Base-by-base conservation (phyloP, 2,113 vertebrate species). In the Mustela nigripes region DNA sequence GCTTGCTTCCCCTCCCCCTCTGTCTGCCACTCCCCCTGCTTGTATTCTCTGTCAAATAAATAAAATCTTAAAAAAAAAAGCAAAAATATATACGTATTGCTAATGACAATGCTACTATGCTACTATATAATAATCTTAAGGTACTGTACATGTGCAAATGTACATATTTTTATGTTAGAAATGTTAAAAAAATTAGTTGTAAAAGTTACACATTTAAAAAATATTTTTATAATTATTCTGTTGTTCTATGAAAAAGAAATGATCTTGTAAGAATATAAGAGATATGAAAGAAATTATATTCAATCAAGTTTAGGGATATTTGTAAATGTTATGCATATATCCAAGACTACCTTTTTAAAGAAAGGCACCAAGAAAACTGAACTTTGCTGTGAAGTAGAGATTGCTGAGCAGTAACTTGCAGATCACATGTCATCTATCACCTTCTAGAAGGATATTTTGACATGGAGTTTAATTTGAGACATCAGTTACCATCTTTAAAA, bases 401-500 rank as follows among this genome's bases (percentile, higher is more conserved):
- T n/a, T 92, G 21, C 45, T 76, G 19, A 80, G 50, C 2, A 94
- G 14, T 78, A 76, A 62, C n/a, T 69, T 97, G n/a, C 3, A 50
- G 9, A 71, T 60, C 28, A 84, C 53, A 6, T 84, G 62, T 95
- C 79, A 84, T 60, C 22, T 24, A 65, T 83, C 62, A 92, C 96
- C 60, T 65, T 82, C 31, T 87, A 76, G 56, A 62, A 83, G 48
- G 22, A 39, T 53, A 89, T 84, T 96, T 96, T 92, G 94, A 76
- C 56, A 50, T 69, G 48, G 93, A 31, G 12, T 79, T 94, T 96
- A 97, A 96, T 96, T 89, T 87, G n/a, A 97, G 42, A 67, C 58
- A 83, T 94, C 73, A 89, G 31, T 85, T 94, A 71, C 18, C 28
- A 88, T 95, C 74, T 87, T 96, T 73, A 48, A 58, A 83, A 86